Base-by-base conservation (phyloP, 2,113 vertebrate species). In the Acanthochromis polyacanthus region DNA sequence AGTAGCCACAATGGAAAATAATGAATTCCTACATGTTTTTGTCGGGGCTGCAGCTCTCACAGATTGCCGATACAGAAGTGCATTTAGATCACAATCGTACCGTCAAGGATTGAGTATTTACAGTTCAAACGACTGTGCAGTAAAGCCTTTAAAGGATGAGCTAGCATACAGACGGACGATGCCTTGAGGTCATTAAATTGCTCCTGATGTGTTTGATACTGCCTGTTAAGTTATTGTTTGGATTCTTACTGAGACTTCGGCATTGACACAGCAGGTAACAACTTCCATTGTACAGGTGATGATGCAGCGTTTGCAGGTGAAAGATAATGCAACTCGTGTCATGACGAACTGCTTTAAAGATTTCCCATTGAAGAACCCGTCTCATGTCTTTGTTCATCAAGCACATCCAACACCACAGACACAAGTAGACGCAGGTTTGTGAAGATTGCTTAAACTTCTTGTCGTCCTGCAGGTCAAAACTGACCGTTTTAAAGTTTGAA, bases 21-120 rank as follows among this genome's bases (percentile, higher is more conserved):
- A 75, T 71, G 85, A 80, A 90, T 46, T 53, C 46, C 57, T 65
- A n/a, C 32, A 66, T 76, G 74, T 75, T 67, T 55, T 75, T 68
- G 60, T 58, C 38, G 15, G 16, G 62, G 16, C n/a, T 25, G 72
- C 3, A 12, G 14, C 45, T 53, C 52, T 74, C 32, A 36, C 32
- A 36, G 11, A 14, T 73, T 38, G 68, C 80, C 64, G 19, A 60
- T 48, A 32, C 10, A 71, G 19, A 40, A 32, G 20, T 66, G 10
- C 14, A 55, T 76, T 64, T 59, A 23, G 10, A 71, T 77, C 43
- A 19, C 4, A n/a, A 43, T 60, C 3, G 3, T 53, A 32, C 19
- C 64, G 62, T 66, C 10, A 28, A 63, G 2, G 25, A 62, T 30
- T 52, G 20, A 55, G 20, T 61, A 43, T 16, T 56, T 32, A 36